These are phyloP conservation scores for Meteorus colon DNA, from an alignment of 2,888 invertebrate genomes.

Conservation along the genomic window DNA sequence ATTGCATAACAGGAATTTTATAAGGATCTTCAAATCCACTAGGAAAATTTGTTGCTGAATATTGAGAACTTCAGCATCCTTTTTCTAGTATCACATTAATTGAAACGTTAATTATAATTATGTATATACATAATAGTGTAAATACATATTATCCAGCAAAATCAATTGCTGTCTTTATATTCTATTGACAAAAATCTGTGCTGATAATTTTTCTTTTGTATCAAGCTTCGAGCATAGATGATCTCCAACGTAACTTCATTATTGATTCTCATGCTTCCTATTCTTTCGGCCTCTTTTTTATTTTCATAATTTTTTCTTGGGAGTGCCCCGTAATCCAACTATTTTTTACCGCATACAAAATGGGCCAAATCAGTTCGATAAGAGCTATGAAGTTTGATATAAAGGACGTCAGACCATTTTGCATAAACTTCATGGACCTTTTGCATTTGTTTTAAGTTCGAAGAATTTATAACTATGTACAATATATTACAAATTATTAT, in stretches of 20 bases:
- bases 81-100: constrained; percentile 50
- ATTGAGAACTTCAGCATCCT: constrained; percentile 34
- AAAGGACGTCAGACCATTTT: background rate
- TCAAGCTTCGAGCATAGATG: background rate
- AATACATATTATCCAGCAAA: constrained; percentile 22
- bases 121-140: constrained; percentile 18
- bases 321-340: background rate
- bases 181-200: background rate
- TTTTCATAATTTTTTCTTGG: constrained; percentile 12
- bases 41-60: background rate
- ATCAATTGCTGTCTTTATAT: constrained; percentile 23
- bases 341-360: background rate
- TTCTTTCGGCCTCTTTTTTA: background rate
- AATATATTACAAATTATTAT: constrained; percentile 70
- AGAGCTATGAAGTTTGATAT: background rate
- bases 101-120: constrained; percentile 45
- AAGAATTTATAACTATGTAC: constrained; percentile 68
- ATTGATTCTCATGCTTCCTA: background rate
- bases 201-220: background rate
- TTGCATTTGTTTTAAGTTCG: constrained; percentile 50
- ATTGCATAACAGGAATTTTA: constrained; percentile 38
- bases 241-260: constrained; percentile 27
- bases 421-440: background rate
- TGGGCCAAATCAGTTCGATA: background rate
- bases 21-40: background rate